Evolutionary conservation across 2,888 invertebrate species (phyloP), one percentile per base, ranked within the genome.

Genomic region (Amblyteles armatorius): DNA sequence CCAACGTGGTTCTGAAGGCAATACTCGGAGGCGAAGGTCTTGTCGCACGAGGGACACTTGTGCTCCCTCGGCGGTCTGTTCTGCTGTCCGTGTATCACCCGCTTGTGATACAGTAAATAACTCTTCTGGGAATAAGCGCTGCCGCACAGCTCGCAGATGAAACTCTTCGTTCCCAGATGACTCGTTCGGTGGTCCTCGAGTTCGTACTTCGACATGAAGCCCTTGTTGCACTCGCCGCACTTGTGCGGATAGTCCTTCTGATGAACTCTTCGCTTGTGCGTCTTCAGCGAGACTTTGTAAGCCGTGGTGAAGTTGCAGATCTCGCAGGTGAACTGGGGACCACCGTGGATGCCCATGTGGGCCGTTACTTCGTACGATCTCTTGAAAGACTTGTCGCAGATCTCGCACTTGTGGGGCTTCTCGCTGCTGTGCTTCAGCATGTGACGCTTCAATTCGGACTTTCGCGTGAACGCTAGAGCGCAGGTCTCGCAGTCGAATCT

Each of bases 401-500:
- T 76, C n/a, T 79, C 68, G 33, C 88, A 88, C 55, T 86, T 85
- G 77, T 86, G 83, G 0, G 83, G 79, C 48, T 48, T 73, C 3
- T 74, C 79, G 57, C 0, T 65, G 33, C 80, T 60, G 80, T 83
- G 71, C 52, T 84, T 76, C n/a, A 72, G 9, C 78, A 72, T 63
- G 78, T 83, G 78, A 81, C 78, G 63, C 50, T 81, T 55, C 40
- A 65, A 63, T 16, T 22, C 60, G 0, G 50, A 60, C 40, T 72
- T 72, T 5, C 78, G 68, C 0, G 52, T 7, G 5, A 94, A 95
- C 0, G 92, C 90, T 87, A 95, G 94, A 1, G 93, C 94, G 86
- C 95, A 95, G 65, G 89, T 94, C 22, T 92, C 93, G 88, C 95
- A 95, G 0, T 95, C 94, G 83, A 95, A 95, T 36, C n/a, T 36